Evolutionary conservation across 1,140 invertebrate genomes (phyloP).

Genomic region (Drosophila kepulauana): DNA sequence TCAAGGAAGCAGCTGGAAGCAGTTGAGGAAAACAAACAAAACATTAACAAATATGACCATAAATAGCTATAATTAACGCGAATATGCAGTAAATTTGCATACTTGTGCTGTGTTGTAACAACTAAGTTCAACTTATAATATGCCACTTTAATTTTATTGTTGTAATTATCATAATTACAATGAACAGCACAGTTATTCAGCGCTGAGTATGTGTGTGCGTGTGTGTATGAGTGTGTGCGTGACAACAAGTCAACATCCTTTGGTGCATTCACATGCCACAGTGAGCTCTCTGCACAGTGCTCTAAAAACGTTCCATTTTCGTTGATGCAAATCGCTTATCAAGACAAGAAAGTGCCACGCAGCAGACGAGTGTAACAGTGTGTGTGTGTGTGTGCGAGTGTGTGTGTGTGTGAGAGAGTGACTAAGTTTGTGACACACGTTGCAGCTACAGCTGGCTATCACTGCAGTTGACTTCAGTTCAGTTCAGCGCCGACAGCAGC

Average conservation of each 20-base stretch:
- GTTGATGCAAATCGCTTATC: conserved; percentile 77
- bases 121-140: conserved; percentile 26
- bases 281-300: conserved; percentile 30
- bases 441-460: conserved; percentile 63
- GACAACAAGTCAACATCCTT: conserved; percentile 73
- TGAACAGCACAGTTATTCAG: conserved; percentile 18
- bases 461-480: conserved; percentile 60
- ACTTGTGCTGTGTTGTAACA: conserved; percentile 13
- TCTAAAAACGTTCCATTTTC: conserved; percentile 78
- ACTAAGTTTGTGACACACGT: conserved; percentile 71
- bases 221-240: conserved; percentile 27
- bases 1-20: conserved; percentile 46
- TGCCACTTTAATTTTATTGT: conserved; percentile 36
- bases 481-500: conserved; percentile 56
- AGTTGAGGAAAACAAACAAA: conserved; percentile 38
- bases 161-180: conserved; percentile 55
- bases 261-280: conserved; percentile 67
- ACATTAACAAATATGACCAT: conserved; percentile 41
- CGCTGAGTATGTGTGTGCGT: conserved; percentile 3
- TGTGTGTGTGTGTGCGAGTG: conserved; percentile 15
- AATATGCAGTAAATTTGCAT: conserved; percentile 23
- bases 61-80: conserved; percentile 30
- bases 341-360: conserved; percentile 70
- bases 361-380: conserved; percentile 1
- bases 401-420: conserved; percentile 49